Conservation (phyloP, 2,888 invertebrate species). For the Sussaba pulchella region DNA sequence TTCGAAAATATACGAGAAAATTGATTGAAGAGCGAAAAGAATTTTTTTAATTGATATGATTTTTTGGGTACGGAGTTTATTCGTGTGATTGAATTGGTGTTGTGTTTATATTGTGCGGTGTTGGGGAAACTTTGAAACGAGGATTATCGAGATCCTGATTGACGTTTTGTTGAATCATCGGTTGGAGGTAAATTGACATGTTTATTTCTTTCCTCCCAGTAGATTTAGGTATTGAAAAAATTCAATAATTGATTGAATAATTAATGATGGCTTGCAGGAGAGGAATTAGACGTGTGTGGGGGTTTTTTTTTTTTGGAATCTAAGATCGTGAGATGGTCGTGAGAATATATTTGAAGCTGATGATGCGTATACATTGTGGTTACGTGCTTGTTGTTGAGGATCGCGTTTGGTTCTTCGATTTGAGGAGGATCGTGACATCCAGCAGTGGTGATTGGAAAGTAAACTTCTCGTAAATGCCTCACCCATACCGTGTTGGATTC, state of each 20-base stretch:
- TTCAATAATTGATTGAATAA: too few species aligned
- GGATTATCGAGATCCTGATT: conserved; percentile 50
- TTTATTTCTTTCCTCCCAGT: too few species aligned
- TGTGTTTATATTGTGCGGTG: conserved; percentile 31
- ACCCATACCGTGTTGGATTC: conserved; percentile 16
- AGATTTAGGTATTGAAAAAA: too few species aligned
- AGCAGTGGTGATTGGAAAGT: conserved; percentile 61
- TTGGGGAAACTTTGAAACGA: conserved; percentile 33
- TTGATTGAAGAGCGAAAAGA: background rate
- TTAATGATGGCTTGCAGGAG: too few species aligned
- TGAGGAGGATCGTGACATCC: conserved; percentile 44
- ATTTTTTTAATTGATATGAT: background rate
- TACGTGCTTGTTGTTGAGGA: conserved; percentile 21
- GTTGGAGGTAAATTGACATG: too few species aligned
- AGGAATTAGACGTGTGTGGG: too few species aligned
- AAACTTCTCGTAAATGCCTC: conserved; percentile 44
- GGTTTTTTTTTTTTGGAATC: too few species aligned
- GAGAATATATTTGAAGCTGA: too few species aligned
- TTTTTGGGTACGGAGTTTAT: background rate
- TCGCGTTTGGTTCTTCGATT: conserved; percentile 14
- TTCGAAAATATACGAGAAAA: background rate
- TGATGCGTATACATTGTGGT: conserved; percentile 17
- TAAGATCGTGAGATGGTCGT: too few species aligned
- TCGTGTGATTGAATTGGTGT: conserved; percentile 40
- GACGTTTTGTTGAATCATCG: background rate